These are phyloP conservation scores for Caenorhabditis tropicalis DNA, from an alignment of 1,140 invertebrate species.

Conservation along the genomic window DNA sequence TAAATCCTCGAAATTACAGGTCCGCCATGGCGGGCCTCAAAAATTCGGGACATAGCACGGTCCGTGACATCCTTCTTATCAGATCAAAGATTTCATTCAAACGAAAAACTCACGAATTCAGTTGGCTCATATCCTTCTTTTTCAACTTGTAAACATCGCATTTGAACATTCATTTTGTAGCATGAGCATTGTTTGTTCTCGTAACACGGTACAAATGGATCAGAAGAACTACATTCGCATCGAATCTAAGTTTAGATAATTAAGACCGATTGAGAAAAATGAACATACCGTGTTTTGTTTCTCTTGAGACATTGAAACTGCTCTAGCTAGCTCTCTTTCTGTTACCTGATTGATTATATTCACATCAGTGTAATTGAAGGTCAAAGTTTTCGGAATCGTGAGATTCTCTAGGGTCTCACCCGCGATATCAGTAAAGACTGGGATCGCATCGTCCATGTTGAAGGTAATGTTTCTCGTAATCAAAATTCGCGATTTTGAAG, in stretches of 20 bases:
- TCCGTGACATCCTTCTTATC: too few species aligned
- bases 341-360: not conserved
- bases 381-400: not conserved
- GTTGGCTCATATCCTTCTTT: not conserved
- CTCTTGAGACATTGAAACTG: not conserved
- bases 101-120: not conserved
- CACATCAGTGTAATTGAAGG: constrained; percentile 14
- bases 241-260: not conserved
- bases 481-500: not conserved
- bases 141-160: not conserved
- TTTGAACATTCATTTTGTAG: not conserved
- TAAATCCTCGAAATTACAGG: too few species aligned
- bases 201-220: not conserved
- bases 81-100: not conserved
- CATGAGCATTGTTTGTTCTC: not conserved
- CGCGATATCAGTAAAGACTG: not conserved
- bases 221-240: not conserved
- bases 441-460: not conserved
- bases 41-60: too few species aligned
- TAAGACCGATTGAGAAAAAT: not conserved
- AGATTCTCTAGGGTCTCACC: not conserved
- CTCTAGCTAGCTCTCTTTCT: not conserved
- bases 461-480: not conserved
- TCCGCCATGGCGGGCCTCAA: too few species aligned
- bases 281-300: not conserved